Base-by-base conservation (phyloP, 1,140 invertebrate genomes). In the Arctopsyche grandis region DNA sequence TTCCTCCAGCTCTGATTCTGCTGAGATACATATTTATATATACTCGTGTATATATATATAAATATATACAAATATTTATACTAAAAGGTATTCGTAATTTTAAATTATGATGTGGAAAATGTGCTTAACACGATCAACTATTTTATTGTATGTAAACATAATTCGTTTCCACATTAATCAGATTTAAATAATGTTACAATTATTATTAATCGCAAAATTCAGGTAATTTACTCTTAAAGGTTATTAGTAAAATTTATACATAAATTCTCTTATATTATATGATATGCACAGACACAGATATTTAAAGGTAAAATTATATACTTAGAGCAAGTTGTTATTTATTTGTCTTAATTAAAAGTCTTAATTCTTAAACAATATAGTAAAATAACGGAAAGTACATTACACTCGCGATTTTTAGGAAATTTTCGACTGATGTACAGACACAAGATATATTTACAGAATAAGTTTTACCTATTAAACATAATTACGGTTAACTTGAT, bases 271-370 rank as follows among this genome's bases (percentile, higher is more conserved):
- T 86, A 85, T 87, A 84, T 87, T 87, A 85, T 52, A 52, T 10
- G 16, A 29, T 66, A 66, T 87, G 87, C 86, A 88, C 87, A 85
- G 86, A 88, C 87, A 81, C 79, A 82, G 71, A 80, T 82, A 87
- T 84, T 88, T 88, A 88, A 88, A 86, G 85, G 86, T 86, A 87
- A 86, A 38, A 86, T 86, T 87, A 86, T 86, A 83, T 80, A 81
- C 83, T 83, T 88, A 88, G 87, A 87, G 84, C 86, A 87, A 89
- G 87, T 88, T 87, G 87, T 89, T 89, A 88, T 89, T 89, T 88
- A 88, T 88, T 89, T 88, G 86, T 89, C 87, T 88, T 86, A 86
- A 87, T 86, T 86, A 86, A 87, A 87, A 85, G 83, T 83, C 83
- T 84, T 87, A 87, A 88, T 87, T 88, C 87, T 87, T 88, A 87